These are phyloP conservation scores for Zoanthus sansibaricus DNA, from an alignment of 92 coral and sea anemone genomes.

Conservation along the genomic window DNA sequence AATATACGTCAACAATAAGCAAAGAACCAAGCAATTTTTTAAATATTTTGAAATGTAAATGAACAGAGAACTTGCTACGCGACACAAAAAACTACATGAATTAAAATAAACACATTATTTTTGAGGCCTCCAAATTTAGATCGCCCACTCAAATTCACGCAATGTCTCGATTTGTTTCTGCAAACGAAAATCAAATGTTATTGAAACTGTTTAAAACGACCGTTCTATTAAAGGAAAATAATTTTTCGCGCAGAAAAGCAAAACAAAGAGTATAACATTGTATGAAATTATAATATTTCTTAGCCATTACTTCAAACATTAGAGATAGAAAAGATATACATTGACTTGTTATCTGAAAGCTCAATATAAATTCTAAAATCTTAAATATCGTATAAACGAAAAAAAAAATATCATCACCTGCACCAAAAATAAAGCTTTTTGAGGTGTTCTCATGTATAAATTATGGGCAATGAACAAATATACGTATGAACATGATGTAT, in stretches of 20 bases:
- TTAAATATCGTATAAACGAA: not conserved
- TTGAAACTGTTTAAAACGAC: constrained; percentile 17
- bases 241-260: constrained; percentile 26
- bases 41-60: constrained; percentile 25
- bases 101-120: constrained; percentile 37
- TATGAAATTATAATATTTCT: constrained; percentile 5
- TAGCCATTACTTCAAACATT: constrained; percentile 30
- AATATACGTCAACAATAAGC: not conserved
- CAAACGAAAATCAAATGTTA: constrained; percentile 4
- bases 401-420: not conserved
- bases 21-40: constrained; percentile 1
- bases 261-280: constrained; percentile 2
- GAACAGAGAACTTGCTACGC: constrained; percentile 38
- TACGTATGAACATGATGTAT: not conserved
- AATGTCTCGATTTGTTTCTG: not conserved
- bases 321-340: constrained; percentile 26
- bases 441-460: constrained; percentile 20
- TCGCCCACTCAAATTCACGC: constrained; percentile 49
- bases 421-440: not conserved
- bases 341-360: not conserved
- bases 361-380: not conserved
- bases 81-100: not conserved
- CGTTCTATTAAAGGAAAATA: constrained; percentile 5
- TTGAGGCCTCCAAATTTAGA: constrained; percentile 45
- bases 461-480: constrained; percentile 18